Evolutionary conservation across 1,140 invertebrate species (phyloP).

Genomic region (Mycetomoellerius zeteki): DNA sequence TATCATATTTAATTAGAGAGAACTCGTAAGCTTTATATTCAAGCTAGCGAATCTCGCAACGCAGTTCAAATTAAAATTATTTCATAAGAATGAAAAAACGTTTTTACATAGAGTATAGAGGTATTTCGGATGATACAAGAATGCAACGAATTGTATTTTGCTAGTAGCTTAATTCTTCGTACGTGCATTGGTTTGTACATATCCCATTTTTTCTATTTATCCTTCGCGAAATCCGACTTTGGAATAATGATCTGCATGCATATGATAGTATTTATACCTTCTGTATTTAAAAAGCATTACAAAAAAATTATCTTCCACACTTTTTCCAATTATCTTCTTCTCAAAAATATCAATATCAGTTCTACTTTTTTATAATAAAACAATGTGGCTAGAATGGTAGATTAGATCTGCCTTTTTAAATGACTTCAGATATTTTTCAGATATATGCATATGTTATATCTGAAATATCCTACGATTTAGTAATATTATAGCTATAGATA

Average conservation of each 20-base stretch:
- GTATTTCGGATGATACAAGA: slow-evolving; percentile 50
- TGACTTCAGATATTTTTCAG: slow-evolving; percentile 43
- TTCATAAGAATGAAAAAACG: background rate
- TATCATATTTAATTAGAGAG: slow-evolving; percentile 32
- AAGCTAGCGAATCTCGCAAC: slow-evolving; percentile 35
- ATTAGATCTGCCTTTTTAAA: slow-evolving; percentile 72
- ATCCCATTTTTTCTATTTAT: slow-evolving; percentile 34
- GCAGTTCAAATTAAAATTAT: slow-evolving; percentile 11
- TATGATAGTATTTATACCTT: slow-evolving; percentile 29
- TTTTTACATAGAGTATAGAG: background rate
- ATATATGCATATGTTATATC: slow-evolving; percentile 61
- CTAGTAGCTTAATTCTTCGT: slow-evolving; percentile 62
- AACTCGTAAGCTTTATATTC: slow-evolving; percentile 28
- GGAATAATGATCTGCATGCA: slow-evolving; percentile 64
- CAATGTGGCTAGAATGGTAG: slow-evolving; percentile 67
- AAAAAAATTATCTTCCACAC: slow-evolving; percentile 10
- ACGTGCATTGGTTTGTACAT: slow-evolving; percentile 57
- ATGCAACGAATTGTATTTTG: slow-evolving; percentile 49
- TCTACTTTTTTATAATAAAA: slow-evolving; percentile 61
- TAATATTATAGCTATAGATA: slow-evolving; percentile 73
- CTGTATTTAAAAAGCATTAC: slow-evolving; percentile 50
- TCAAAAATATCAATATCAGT: slow-evolving; percentile 32
- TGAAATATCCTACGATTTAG: slow-evolving; percentile 59
- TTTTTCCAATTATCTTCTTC: slow-evolving; percentile 29
- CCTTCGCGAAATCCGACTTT: background rate